Conservation (phyloP, 2,113 vertebrate genomes). For the Marmota flaviventris region DNA sequence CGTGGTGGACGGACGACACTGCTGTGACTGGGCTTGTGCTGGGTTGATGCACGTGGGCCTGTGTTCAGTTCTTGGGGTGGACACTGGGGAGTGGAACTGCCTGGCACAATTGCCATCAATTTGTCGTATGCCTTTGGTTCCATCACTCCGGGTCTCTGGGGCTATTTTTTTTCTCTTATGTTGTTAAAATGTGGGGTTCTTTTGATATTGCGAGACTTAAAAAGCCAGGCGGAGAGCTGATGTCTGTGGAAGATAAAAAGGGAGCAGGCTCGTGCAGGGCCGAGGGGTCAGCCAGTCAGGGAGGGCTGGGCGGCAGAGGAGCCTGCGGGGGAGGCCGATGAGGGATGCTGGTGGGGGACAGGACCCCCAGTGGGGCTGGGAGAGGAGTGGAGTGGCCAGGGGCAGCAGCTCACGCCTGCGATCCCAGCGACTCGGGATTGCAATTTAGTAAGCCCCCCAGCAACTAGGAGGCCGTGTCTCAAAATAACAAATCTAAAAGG, state of each 20-base stretch:
- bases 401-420: too few species aligned
- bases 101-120: not conserved
- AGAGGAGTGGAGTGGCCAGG: not conserved
- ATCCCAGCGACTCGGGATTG: too few species aligned
- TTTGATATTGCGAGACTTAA: not conserved
- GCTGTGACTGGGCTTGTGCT: not conserved
- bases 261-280: not conserved
- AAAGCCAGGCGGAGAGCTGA: not conserved
- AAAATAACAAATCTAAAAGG: too few species aligned
- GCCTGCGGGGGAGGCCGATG: too few species aligned
- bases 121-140: not conserved
- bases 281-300: too few species aligned
- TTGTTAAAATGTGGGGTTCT: constrained; percentile 26
- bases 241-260: not conserved
- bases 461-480: too few species aligned
- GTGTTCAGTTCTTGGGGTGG: not conserved
- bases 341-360: not conserved
- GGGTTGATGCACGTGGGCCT: not conserved
- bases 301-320: not conserved
- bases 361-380: too few species aligned
- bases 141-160: not conserved
- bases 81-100: not conserved
- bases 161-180: not conserved
- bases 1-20: not conserved
- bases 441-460: too few species aligned